phyloP scores from a whole-genome alignment of 2,797 vertebrate species.

The Acipenser ruthenus region DNA sequence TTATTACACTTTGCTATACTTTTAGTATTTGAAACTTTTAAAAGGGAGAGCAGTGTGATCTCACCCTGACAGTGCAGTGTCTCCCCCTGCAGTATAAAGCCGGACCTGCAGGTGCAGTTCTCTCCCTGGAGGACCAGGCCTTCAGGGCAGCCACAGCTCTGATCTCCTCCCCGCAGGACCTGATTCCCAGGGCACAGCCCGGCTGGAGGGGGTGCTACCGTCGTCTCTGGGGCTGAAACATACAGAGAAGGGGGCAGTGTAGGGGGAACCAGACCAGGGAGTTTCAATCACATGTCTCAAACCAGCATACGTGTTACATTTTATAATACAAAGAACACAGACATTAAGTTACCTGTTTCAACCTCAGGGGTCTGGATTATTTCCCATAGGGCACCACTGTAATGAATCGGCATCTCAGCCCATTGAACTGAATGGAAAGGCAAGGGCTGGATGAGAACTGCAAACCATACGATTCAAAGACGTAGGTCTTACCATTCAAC shows the following conservation, averaged over 20 bases:
- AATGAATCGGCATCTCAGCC: no score
- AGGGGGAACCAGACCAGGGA: not conserved
- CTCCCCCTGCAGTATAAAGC: slow-evolving; percentile 36
- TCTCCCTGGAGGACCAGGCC: slow-evolving; percentile 33
- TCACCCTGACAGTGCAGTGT: slow-evolving; percentile 47
- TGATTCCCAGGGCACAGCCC: slow-evolving; percentile 42
- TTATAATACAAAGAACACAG: no score
- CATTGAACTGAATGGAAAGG: no score
- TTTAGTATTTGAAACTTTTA: no score
- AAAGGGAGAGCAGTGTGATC: not conserved
- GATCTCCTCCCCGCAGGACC: slow-evolving; percentile 24
- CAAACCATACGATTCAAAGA: no score
- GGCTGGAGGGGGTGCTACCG: slow-evolving; percentile 10
- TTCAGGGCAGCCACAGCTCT: slow-evolving; percentile 38
- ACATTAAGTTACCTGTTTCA: no score
- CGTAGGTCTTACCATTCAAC: no score
- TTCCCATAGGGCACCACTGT: no score
- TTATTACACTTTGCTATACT: no score
- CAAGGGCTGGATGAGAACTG: no score
- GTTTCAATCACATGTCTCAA: not conserved
- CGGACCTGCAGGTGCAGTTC: slow-evolving; percentile 45
- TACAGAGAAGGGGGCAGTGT: not conserved
- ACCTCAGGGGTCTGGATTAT: no score
- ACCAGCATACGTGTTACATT: no score
- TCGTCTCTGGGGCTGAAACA: slow-evolving; percentile 20